Conservation (phyloP, 2,113 vertebrate species). For the Pantherophis guttatus region DNA sequence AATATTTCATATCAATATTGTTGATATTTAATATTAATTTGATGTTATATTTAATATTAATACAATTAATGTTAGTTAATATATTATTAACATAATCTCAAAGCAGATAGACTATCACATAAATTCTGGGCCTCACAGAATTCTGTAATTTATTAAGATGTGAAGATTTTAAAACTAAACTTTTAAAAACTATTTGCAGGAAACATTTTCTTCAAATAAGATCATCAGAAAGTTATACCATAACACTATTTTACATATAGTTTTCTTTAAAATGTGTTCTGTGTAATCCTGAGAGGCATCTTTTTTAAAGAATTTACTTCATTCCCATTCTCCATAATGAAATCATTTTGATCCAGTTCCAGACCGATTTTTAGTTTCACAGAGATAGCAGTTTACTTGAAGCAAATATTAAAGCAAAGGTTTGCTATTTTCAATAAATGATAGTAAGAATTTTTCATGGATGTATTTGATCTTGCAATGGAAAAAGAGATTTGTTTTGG, state of each 20-base stretch:
- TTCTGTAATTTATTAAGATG: neutral
- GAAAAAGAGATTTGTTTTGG: neutral
- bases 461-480: neutral
- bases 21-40: neutral
- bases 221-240: neutral
- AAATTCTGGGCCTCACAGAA: neutral
- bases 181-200: neutral
- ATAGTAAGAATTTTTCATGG: constrained; percentile 1
- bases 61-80: neutral
- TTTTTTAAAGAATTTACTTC: neutral
- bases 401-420: neutral
- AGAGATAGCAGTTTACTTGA: neutral
- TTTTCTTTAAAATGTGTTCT: neutral
- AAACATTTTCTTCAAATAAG: neutral
- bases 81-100: neutral
- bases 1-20: neutral
- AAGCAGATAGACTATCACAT: neutral
- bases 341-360: neutral
- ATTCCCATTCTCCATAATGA: neutral
- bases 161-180: neutral
- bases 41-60: neutral
- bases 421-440: neutral
- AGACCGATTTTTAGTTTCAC: neutral
- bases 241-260: neutral
- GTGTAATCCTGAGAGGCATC: neutral